Base-by-base conservation (phyloP, 1,140 invertebrate genomes). In the Drosophila sechellia region DNA sequence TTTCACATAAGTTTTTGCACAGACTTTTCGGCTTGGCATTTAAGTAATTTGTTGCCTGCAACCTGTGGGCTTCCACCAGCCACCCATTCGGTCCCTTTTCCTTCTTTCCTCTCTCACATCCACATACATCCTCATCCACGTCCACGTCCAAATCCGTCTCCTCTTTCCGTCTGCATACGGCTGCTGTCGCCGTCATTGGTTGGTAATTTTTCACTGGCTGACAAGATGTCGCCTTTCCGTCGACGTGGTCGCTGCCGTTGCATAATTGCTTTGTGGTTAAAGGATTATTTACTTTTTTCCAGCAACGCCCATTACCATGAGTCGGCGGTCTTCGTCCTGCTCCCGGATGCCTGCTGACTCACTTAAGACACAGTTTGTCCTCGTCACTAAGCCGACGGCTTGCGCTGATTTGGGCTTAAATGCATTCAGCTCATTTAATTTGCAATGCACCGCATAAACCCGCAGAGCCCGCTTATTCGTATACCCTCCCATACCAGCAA, bases 251-350 rank as follows among this genome's bases (percentile, higher is more conserved):
- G 43, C 54, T 49, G 49, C 42, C 39, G 20, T 66, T 89, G 84
- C 84, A 84, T 89, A 89, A 89, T 89, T 89, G 84, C 84, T 83
- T 89, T 89, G 84, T 80, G 84, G 84, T 79, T 84, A 77, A 81
- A 72, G 84, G 79, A 84, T 87, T 89, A 74, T 66, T 77, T 66
- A 79, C 77, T 78, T 78, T 83, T 83, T 76, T 60, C 43, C 75
- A 74, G 69, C 77, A 58, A 52, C 60, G 40, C 48, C 75, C 49
- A 20, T 15, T 52, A 27, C 13, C 17, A 20, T 25, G 13, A 34
- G 46, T 20, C 56, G 20, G 25, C 50, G 20, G 20, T 11, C 13
- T 31, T 27, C 35, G 22, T 40, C 35, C 56, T 69, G 63, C 37
- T 13, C 12, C 56, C 58, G 75, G 31, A 27, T 70, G 81, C 59